phyloP scores from a whole-genome alignment of 1,140 invertebrate species.

The Pseudobourletiella spinata region DNA sequence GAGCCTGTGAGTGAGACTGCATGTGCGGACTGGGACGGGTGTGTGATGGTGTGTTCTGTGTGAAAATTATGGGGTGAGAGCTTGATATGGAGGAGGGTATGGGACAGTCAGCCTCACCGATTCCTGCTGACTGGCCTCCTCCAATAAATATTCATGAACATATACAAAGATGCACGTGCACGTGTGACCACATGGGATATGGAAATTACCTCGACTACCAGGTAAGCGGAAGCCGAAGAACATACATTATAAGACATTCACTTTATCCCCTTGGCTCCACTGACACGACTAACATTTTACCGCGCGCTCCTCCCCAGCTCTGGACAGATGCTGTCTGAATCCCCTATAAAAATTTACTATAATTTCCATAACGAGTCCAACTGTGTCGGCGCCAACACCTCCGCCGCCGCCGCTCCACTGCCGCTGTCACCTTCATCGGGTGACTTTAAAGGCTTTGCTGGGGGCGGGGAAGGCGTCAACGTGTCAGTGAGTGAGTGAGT shows the following conservation, averaged over 20 bases:
- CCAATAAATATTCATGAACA: slow-evolving; percentile 70
- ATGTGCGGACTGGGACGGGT: too few species aligned
- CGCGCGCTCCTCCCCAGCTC: background rate
- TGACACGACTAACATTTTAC: background rate
- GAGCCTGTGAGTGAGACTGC: too few species aligned
- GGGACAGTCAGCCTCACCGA: slow-evolving; percentile 33
- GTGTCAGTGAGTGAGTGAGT: too few species aligned
- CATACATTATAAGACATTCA: too few species aligned
- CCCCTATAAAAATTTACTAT: background rate
- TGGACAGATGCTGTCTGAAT: background rate
- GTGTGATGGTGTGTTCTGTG: background rate
- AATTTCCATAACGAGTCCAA: background rate
- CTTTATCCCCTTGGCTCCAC: background rate
- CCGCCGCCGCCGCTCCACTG: background rate
- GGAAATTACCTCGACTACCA: slow-evolving; percentile 84
- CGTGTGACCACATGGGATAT: slow-evolving; percentile 83
- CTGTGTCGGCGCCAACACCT: background rate
- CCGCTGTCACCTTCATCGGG: background rate
- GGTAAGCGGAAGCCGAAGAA: too few species aligned
- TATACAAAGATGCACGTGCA: slow-evolving; percentile 74
- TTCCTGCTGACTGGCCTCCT: slow-evolving; percentile 45
- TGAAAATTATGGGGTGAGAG: slow-evolving; percentile 32
- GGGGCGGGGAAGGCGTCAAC: background rate
- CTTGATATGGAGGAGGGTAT: slow-evolving; percentile 35
- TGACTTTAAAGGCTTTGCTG: background rate